These are phyloP conservation scores for Chaenocephalus aceratus DNA, from an alignment of 2,113 vertebrate species.

Conservation along the genomic window DNA sequence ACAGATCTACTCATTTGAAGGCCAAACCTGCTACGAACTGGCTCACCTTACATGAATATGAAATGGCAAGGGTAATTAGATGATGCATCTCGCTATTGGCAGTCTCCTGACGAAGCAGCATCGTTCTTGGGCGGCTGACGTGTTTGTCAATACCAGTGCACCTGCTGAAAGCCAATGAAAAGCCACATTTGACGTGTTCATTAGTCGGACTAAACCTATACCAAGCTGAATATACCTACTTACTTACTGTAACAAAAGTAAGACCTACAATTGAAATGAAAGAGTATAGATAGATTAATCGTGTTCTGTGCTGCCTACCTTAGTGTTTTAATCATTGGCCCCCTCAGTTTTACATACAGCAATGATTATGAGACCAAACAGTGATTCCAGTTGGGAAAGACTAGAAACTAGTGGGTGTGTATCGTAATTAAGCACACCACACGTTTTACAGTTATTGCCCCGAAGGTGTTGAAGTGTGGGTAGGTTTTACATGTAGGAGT, in stretches of 20 bases:
- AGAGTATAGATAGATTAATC: neutral
- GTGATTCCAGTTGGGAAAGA: constrained; percentile 5
- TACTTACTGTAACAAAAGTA: neutral
- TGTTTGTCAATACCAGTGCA: constrained; percentile 21
- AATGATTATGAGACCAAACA: constrained; percentile 11
- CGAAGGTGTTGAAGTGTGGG: constrained; percentile 14
- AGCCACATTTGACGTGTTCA: neutral
- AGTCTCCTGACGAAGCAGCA: neutral
- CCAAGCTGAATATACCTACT: neutral
- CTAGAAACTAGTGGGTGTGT: constrained; percentile 36
- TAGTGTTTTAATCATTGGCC: neutral
- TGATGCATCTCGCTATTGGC: constrained; percentile 10
- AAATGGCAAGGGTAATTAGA: neutral
- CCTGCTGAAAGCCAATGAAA: constrained; percentile 6
- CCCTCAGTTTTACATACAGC: constrained; percentile 10
- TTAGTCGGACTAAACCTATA: neutral
- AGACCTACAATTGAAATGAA: neutral
- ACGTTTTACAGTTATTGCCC: constrained; percentile 21
- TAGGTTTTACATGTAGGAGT: constrained; percentile 1
- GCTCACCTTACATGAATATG: neutral
- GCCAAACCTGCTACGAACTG: neutral
- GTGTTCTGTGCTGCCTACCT: neutral
- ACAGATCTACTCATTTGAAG: neutral
- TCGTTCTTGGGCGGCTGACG: constrained; percentile 9
- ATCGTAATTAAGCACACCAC: constrained; percentile 27